Percentiles rank a stretch among this genome's conserved stretches.
phyloP scores from a whole-genome alignment of 2,888 invertebrate species.

The Aproaerema taeniolella region DNA sequence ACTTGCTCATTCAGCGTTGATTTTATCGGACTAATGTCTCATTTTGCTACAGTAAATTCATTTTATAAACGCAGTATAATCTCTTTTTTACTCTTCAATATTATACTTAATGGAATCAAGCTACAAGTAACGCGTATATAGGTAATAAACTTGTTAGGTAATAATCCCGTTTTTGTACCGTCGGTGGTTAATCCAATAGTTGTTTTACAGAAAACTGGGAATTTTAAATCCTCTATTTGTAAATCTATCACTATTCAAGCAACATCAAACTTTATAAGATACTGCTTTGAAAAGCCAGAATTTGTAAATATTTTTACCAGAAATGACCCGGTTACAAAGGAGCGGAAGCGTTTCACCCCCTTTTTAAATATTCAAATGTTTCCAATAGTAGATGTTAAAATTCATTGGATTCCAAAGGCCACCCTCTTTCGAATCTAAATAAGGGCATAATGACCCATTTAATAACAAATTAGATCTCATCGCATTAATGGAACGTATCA shows the following conservation, averaged over 20 bases:
- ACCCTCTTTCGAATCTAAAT: slow-evolving; percentile 49
- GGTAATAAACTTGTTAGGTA: not conserved
- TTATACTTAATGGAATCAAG: not conserved
- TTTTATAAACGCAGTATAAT: not conserved
- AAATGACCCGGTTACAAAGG: slow-evolving; percentile 24
- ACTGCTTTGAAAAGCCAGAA: too few species aligned
- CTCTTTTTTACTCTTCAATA: not conserved
- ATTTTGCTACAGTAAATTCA: not conserved
- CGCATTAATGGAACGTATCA: slow-evolving; percentile 44
- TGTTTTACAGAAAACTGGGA: too few species aligned
- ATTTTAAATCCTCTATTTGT: too few species aligned
- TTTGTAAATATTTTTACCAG: too few species aligned
- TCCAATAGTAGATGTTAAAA: slow-evolving; percentile 58
- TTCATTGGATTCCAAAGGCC: slow-evolving; percentile 61
- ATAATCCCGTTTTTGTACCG: not conserved
- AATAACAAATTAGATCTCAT: slow-evolving; percentile 68
- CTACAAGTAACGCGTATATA: not conserved
- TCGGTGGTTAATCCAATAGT: not conserved
- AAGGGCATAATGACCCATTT: slow-evolving; percentile 67
- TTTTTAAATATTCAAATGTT: slow-evolving; percentile 57
- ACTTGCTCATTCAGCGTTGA: slow-evolving; percentile 22
- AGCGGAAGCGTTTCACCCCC: slow-evolving; percentile 46
- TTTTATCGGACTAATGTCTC: slow-evolving; percentile 9
- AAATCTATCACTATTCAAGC: too few species aligned
- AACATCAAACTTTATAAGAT: too few species aligned